Conservation (phyloP, 2,888 invertebrate genomes). For the Chirona hameri region DNA sequence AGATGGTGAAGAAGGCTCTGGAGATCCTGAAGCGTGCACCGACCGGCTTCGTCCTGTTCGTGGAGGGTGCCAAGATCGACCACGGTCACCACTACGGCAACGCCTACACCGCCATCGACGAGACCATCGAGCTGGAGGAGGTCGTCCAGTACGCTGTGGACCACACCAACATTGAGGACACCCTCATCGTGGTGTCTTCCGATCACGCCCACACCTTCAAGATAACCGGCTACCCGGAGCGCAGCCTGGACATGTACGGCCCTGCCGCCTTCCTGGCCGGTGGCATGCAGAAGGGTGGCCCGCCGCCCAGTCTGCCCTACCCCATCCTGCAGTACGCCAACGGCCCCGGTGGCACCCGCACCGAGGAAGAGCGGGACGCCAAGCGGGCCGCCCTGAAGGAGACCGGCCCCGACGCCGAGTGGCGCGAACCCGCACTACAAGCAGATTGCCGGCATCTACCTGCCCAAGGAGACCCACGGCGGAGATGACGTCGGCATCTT, state of each 20-base stretch:
- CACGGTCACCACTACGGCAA: constrained; percentile 10
- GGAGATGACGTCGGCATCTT: not conserved
- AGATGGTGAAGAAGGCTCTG: constrained; percentile 10
- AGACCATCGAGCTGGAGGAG: constrained; percentile 10
- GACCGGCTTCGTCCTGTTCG: not conserved
- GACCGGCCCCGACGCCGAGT: not conserved
- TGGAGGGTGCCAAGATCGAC: constrained; percentile 10
- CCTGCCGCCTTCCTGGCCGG: not conserved
- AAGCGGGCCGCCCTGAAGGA: not conserved
- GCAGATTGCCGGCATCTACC: constrained; percentile 5
- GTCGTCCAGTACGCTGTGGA: not conserved
- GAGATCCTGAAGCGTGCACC: constrained; percentile 23
- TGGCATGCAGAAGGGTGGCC: not conserved
- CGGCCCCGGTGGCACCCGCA: constrained; percentile 1
- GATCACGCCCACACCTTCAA: constrained; percentile 13
- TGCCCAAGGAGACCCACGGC: not conserved
- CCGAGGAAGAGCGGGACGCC: not conserved
- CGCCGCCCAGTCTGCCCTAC: not conserved
- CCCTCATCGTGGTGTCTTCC: not conserved
- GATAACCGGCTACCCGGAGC: not conserved
- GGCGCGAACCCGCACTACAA: constrained; percentile 22
- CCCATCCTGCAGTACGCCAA: constrained; percentile 5
- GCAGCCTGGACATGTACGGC: not conserved
- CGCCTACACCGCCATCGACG: constrained; percentile 1
- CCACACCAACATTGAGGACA: not conserved